Evolutionary conservation across 2,888 invertebrate genomes (phyloP), one percentile per base, ranked within the genome.

Genomic region (Amiota communis): DNA sequence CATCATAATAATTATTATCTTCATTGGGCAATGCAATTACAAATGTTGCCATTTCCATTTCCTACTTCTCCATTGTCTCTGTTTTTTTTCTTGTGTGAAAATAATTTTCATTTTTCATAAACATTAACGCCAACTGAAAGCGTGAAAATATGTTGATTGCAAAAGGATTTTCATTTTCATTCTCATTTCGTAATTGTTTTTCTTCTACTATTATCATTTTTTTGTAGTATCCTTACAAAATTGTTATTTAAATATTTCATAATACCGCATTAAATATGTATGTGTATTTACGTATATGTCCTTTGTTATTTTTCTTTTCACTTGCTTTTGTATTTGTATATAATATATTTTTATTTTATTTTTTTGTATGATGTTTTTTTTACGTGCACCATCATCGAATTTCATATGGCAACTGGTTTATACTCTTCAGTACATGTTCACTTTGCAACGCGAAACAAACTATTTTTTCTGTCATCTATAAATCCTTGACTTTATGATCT

Each of bases 221-320:
- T 59, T 59, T 59, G 17, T 63, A 23, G 63, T 17, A 59, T 12
- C 6, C 49, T 65, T 4, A 10, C 48, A 12, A 36, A 48, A 65
- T 65, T 65, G 48, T 9, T 17, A 48, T 65, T 65, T 65, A 48
- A 65, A 49, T 49, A 17, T 49, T 48, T 59, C 59, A 59, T 59
- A 36, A 36, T 36, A 36, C 36, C 36, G 36, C 36, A 36, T 36
- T 36, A 46, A 51, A 77, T 79, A 79, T 79, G 79, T 68, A 79
- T 6, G 8, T 36, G 6, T 2, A 6, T 36, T 6, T 36, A 36
- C 6, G 36, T 23, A 36, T 36, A 36, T 36, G 6, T 36, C 36
- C 8, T 0, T 36, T 36, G 36, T 36, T 36, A 36, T 36, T 36
- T 36, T 2, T 36, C 36, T 36, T 23, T 23, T 2, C 23, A 23